Conservation (phyloP, 2,888 invertebrate species). For the Sylvicola fuscatus region DNA sequence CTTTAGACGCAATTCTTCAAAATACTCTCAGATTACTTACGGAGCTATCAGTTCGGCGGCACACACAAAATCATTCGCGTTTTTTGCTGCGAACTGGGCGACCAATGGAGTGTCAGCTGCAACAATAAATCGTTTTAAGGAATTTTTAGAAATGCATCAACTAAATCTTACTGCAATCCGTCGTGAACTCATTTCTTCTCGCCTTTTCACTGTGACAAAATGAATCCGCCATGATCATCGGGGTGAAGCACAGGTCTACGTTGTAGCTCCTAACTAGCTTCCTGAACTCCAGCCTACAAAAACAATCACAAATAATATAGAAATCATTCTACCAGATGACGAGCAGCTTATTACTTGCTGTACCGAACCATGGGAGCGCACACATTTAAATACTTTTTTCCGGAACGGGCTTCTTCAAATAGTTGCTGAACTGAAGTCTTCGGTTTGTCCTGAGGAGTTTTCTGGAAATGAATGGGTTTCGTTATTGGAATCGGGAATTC, state of each 20-base stretch:
- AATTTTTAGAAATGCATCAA: slow-evolving; percentile 2
- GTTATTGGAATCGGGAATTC: too few species aligned
- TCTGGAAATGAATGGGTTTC: too few species aligned
- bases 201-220: slow-evolving; percentile 80
- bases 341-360: slow-evolving; percentile 37
- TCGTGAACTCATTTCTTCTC: slow-evolving; percentile 61
- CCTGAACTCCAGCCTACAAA: slow-evolving; percentile 51
- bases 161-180: slow-evolving; percentile 26
- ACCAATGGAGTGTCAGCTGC: slow-evolving; percentile 65
- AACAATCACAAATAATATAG: slow-evolving; percentile 28
- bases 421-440: too few species aligned
- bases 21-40: slow-evolving; percentile 22
- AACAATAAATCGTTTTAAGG: slow-evolving; percentile 7
- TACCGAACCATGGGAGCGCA: slow-evolving; percentile 96
- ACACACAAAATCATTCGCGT: slow-evolving; percentile 57
- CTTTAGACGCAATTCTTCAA: too few species aligned
- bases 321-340: slow-evolving; percentile 13
- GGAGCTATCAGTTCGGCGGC: slow-evolving; percentile 69
- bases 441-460: too few species aligned
- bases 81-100: slow-evolving; percentile 88
- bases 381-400: slow-evolving; percentile 37
- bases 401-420: too few species aligned
- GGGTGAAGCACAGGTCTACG: slow-evolving; percentile 81
- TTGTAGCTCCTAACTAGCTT: slow-evolving; percentile 54
- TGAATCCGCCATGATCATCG: slow-evolving; percentile 92